A percentile compares a stretch with the other conserved stretches of the same genome.
phyloP scores from a whole-genome alignment of 2,113 vertebrate genomes.

The Amphiprion ocellaris region DNA sequence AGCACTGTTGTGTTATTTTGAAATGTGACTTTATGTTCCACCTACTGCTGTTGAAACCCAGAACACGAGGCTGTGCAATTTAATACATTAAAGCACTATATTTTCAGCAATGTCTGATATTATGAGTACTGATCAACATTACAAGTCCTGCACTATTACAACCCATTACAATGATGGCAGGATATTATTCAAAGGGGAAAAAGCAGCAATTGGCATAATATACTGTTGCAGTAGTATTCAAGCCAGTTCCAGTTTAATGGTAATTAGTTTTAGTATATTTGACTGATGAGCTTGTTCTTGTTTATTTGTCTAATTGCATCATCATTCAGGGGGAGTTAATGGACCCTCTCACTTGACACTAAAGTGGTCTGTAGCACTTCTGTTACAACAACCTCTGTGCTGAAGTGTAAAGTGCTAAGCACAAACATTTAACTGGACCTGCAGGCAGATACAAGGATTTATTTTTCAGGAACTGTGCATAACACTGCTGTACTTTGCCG shows the following conservation, averaged over 20 bases:
- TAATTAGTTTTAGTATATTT: slow-evolving; percentile 63
- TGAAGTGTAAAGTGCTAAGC: slow-evolving; percentile 21
- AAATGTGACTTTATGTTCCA: slow-evolving; percentile 47
- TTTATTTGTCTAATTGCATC: slow-evolving; percentile 75
- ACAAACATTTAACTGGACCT: slow-evolving; percentile 43
- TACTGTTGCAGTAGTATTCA: slow-evolving; percentile 20
- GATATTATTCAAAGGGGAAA: slow-evolving; percentile 20
- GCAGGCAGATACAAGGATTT: background rate
- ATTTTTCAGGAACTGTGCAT: background rate
- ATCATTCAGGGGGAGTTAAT: slow-evolving; percentile 73
- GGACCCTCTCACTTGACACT: slow-evolving; percentile 59
- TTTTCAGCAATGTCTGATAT: slow-evolving; percentile 16
- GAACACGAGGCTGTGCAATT: slow-evolving; percentile 7
- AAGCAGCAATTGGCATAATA: slow-evolving; percentile 16
- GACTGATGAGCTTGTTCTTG: slow-evolving; percentile 73
- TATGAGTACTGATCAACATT: slow-evolving; percentile 9
- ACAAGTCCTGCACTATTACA: slow-evolving; percentile 20
- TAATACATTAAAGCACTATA: slow-evolving; percentile 9
- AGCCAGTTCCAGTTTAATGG: slow-evolving; percentile 38
- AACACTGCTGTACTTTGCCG: background rate
- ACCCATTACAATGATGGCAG: slow-evolving; percentile 6
- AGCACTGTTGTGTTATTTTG: slow-evolving; percentile 55
- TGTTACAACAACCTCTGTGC: slow-evolving; percentile 28
- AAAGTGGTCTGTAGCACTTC: slow-evolving; percentile 59
- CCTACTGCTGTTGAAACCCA: slow-evolving; percentile 42